Base-by-base conservation (phyloP, 2,888 invertebrate genomes). In the Ctenicera cuprea region DNA sequence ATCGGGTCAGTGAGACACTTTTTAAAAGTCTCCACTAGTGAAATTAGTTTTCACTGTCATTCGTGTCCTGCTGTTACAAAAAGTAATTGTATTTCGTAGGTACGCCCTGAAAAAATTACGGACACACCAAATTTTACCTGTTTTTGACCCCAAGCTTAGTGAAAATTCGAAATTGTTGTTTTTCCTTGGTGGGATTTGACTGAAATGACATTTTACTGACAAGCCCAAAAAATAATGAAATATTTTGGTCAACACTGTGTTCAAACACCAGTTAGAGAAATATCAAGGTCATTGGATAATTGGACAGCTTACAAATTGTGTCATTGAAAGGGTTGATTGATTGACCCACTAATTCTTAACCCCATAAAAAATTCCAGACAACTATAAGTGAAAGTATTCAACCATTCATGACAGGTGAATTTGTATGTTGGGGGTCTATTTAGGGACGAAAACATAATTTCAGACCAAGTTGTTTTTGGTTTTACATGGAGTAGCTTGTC, bases 241-340 rank as follows among this genome's bases (percentile, higher is more conserved):
- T 52, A 50, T 62, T 61, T 8, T 26, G 66, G 57, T 61, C 43
- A 30, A 43, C n/a, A 45, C 18, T 26, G 65, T 50, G 64, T 50
- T 50, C 50, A 61, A 61, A 41, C 14, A 62, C 30, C 68, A 67
- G 52, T 67, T 50, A 30, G 18, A 59, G 52, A 71, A 71, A 66
- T 62, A 73, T 73, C 67, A 73, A 73, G 73, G 73, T 73, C 73
- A 68, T 45, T 45, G 45, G 50, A 52, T 68, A 73, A 73, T 73
- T 68, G 71, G 71, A 41, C 45, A 64, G 43, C 45, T 37, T 22
- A 45, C 33, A 52, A 66, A 73, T 73, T 67, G 54, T 71, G 57
- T 57, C 67, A 73, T 73, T 68, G 73, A 59, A 71, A 59, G 62
- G 67, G 73, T 41, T 62, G 73, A 67, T 73, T 68, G 73, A 68